Conservation (phyloP, 2,797 vertebrate genomes). For the Hydrophis major region DNA sequence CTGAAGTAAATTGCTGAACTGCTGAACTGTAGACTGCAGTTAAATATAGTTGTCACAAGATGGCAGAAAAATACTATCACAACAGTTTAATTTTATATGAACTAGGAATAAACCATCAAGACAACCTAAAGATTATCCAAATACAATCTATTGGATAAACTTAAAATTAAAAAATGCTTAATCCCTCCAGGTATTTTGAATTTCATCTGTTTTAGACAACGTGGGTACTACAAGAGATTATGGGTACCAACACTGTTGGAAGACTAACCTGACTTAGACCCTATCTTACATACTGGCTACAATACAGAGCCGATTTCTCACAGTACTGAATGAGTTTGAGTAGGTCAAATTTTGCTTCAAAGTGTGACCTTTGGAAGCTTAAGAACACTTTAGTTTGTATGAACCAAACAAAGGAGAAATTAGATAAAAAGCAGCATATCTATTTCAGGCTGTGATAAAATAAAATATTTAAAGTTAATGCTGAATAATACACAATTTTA, state of each 20-base stretch:
- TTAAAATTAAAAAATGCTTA: neutral
- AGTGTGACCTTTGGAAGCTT: neutral
- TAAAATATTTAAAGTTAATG: neutral
- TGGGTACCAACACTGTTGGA: neutral
- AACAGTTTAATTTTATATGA: neutral
- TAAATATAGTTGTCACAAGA: constrained; percentile 60
- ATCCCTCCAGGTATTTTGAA: neutral
- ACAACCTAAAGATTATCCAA: neutral
- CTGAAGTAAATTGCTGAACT: rapidly evolving
- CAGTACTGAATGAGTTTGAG: neutral
- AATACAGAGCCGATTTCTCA: neutral
- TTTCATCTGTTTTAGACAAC: neutral
- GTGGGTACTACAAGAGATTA: neutral
- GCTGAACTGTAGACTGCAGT: constrained; percentile 40
- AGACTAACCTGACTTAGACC: neutral
- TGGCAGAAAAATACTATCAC: constrained; percentile 64
- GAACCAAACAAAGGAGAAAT: neutral
- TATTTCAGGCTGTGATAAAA: neutral
- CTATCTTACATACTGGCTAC: neutral
- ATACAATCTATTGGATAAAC: neutral
- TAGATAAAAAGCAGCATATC: neutral
- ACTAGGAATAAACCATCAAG: neutral
- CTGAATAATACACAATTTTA: neutral
- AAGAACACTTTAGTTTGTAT: neutral
- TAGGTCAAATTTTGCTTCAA: neutral